Evolutionary conservation across 2,113 vertebrate species (phyloP).

Genomic region (Hippocampus comes): DNA sequence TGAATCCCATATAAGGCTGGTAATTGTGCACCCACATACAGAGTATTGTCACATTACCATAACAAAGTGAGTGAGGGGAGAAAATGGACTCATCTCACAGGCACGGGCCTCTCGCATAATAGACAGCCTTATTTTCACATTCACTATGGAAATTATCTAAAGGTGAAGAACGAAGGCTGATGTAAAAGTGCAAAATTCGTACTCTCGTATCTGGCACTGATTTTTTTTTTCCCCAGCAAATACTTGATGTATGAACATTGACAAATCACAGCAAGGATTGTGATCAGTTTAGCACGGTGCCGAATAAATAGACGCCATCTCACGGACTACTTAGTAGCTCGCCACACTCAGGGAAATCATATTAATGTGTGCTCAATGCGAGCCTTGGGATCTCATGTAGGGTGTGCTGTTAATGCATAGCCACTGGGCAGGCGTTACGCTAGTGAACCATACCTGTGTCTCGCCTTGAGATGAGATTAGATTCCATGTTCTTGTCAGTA

Average conservation of each 20-base stretch:
- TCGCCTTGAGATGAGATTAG: conserved; percentile 10
- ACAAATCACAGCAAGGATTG: neutral
- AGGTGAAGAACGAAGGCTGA: neutral
- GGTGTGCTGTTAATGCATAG: conserved; percentile 38
- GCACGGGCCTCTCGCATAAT: neutral
- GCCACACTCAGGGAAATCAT: conserved; percentile 21
- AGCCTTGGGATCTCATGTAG: conserved; percentile 39
- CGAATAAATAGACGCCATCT: conserved; percentile 21
- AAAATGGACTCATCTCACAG: neutral
- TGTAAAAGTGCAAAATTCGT: neutral
- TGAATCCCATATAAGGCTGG: conserved; percentile 5
- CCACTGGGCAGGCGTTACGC: conserved; percentile 43
- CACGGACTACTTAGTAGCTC: conserved; percentile 37
- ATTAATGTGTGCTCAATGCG: conserved; percentile 41
- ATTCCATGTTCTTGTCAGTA: neutral
- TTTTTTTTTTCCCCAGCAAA: neutral
- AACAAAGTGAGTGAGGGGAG: conserved; percentile 12
- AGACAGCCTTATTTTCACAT: conserved; percentile 10
- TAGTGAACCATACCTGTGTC: conserved; percentile 33
- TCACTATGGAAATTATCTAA: conserved; percentile 14
- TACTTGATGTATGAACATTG: neutral
- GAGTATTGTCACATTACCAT: conserved; percentile 17
- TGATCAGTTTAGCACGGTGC: conserved; percentile 37
- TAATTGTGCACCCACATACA: conserved; percentile 15
- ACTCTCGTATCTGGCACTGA: neutral